phyloP scores from a whole-genome alignment of 2,797 vertebrate genomes.

The Arrhamphus sclerolepis region DNA sequence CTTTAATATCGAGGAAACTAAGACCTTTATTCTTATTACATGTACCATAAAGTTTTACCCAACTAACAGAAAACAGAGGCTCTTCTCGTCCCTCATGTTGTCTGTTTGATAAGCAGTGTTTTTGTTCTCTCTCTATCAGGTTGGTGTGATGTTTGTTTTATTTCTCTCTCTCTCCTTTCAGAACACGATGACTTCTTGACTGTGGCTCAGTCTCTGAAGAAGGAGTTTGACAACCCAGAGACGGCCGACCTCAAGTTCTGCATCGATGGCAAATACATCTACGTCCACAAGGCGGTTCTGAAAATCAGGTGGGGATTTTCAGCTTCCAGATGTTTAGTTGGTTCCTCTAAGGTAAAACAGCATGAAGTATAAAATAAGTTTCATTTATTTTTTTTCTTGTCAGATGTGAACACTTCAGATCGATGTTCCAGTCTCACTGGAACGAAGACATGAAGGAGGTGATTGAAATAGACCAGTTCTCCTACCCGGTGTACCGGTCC shows the following conservation, averaged over 20 bases:
- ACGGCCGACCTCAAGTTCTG: constrained; percentile 95
- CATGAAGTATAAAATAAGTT: too few relatives aligned
- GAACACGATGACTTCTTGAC: constrained; percentile 95
- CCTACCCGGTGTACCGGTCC: constrained; percentile 94
- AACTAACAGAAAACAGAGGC: too few relatives aligned
- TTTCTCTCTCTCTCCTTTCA: constrained; percentile 62
- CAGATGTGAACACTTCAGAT: constrained; percentile 98
- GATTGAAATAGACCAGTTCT: constrained; percentile 97
- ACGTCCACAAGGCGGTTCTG: constrained; percentile 95
- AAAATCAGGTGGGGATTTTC: constrained; percentile 90
- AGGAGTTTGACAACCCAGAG: constrained; percentile 96
- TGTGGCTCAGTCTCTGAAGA: constrained; percentile 93
- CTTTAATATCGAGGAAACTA: too few relatives aligned
- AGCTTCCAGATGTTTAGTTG: background rate
- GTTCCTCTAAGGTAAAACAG: background rate
- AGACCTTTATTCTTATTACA: too few relatives aligned
- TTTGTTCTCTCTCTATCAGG: too few relatives aligned
- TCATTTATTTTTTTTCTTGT: background rate
- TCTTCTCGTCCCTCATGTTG: too few relatives aligned
- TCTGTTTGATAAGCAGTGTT: too few relatives aligned
- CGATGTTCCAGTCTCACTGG: constrained; percentile 99
- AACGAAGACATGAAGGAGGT: constrained; percentile 97
- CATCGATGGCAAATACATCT: constrained; percentile 93
- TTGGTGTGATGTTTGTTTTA: background rate
- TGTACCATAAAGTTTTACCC: too few relatives aligned